A percentile compares a stretch with the other conserved stretches of the same genome.
Conservation (phyloP, 2,888 invertebrate genomes). For the Zygothrica quintamaculata region DNA sequence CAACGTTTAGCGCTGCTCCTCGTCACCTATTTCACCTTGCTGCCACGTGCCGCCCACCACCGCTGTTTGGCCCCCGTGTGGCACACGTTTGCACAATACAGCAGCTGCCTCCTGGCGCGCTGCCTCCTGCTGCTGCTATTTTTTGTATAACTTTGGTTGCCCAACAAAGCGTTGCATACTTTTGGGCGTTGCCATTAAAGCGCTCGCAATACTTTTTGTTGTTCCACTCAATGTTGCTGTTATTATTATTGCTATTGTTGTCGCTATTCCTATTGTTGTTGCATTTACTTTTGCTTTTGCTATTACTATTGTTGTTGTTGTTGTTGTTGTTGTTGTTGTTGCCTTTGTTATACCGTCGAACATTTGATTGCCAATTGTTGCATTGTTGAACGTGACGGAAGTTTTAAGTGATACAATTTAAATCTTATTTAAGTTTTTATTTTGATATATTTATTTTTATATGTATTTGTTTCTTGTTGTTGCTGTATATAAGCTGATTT, state of each 20-base stretch:
- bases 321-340: slow-evolving; percentile 10
- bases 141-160: slow-evolving; percentile 33
- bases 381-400: slow-evolving; percentile 21
- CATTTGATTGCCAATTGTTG: slow-evolving; percentile 52
- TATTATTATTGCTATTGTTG: slow-evolving; percentile 2
- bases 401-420: slow-evolving; percentile 1
- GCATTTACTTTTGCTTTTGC: background rate
- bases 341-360: slow-evolving; percentile 20
- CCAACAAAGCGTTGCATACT: slow-evolving; percentile 57
- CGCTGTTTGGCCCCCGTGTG: slow-evolving; percentile 32
- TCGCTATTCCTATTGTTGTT: background rate
- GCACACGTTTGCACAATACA: slow-evolving; percentile 31
- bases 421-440: slow-evolving; percentile 14
- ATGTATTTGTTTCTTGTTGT: slow-evolving; percentile 23
- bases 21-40: slow-evolving; percentile 34
- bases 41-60: slow-evolving; percentile 24
- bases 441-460: slow-evolving; percentile 29
- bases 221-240: slow-evolving; percentile 2
- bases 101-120: background rate
- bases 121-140: slow-evolving; percentile 40
- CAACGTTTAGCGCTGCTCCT: slow-evolving; percentile 66
- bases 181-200: slow-evolving; percentile 61
- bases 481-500: slow-evolving; percentile 28
- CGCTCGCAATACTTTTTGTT: slow-evolving; percentile 20
- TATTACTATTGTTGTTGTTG: background rate